Base-by-base conservation (phyloP, 2,113 vertebrate genomes). In the Notarius lentiginosus region DNA sequence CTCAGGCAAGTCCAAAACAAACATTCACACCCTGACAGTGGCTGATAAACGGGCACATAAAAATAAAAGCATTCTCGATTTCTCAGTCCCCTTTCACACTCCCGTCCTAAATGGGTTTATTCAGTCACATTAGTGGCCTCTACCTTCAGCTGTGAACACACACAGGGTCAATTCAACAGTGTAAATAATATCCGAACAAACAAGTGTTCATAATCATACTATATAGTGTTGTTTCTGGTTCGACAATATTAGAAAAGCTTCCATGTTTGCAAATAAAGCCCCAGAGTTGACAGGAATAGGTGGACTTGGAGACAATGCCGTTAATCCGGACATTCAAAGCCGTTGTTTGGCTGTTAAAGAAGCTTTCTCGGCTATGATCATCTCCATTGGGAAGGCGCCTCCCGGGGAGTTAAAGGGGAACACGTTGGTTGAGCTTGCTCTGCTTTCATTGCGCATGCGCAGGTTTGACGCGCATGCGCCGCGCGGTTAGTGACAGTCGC, bases 331-430 rank as follows among this genome's bases (percentile, higher is more conserved):
- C 80, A 85, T 87, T 89, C 81, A 88, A 77, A 82, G 72, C 88
- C 90, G 87, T 87, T 87, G 89, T 89, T 92, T 89, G 89, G 55
- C 91, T 91, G 91, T 91, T 65, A 88, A 88, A 86, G 89, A 87
- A 90, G 72, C 51, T 61, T 84, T 79, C 90, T 56, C 80, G 12
- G 82, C 94, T 95, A 90, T 95, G 94, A 94, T 95, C 94, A 91
- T 91, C 76, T 88, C 90, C 55, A 90, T 82, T 76, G 90, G 92
- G 90, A 87, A 89, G 73, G 84, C 89, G 84, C 91, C 82, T 91
- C 94, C 94, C 27, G 92, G 87, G 1, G 95, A 89, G 95, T 93
- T 94, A 56, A 95, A 95, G 94, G 92, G 68, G 73, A 91, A 85
- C 81, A 20, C 79, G 87, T 88, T 84, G 88, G 72, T 91, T 41